These are phyloP conservation scores for Conomelus anceps DNA, from an alignment of 2,888 invertebrate species.

Conservation along the genomic window DNA sequence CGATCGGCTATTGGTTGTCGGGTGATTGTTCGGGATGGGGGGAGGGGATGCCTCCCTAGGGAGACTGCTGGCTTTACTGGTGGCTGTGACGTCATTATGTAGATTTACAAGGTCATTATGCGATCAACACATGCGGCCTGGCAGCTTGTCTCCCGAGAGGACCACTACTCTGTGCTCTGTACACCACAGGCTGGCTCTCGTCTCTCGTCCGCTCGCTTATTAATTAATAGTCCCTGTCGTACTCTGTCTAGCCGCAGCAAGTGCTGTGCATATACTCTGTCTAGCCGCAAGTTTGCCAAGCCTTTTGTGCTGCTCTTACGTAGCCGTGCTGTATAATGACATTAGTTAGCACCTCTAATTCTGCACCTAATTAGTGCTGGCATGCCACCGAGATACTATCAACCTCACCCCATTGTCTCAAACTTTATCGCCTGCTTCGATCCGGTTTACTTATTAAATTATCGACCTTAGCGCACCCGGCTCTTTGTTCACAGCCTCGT, in stretches of 20 bases:
- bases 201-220: neutral
- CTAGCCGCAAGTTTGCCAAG: neutral
- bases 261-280: neutral
- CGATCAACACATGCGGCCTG: conserved; percentile 11
- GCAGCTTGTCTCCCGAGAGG: conserved; percentile 2
- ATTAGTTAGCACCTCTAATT: conserved; percentile 8
- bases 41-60: neutral
- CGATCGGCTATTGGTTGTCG: neutral
- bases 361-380: conserved; percentile 1
- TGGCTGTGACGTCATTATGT: conserved; percentile 6
- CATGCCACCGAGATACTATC: neutral
- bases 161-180: neutral
- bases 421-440: neutral
- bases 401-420: neutral
- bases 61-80: neutral
- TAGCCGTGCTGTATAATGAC: neutral
- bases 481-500: neutral
- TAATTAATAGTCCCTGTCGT: neutral
- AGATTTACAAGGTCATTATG: conserved; percentile 11
- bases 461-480: neutral
- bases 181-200: neutral
- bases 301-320: neutral
- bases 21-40: no score
- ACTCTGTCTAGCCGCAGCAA: neutral
- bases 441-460: neutral